phyloP scores from a whole-genome alignment of 2,888 invertebrate genomes.

The Nephrotoma flavescens region DNA sequence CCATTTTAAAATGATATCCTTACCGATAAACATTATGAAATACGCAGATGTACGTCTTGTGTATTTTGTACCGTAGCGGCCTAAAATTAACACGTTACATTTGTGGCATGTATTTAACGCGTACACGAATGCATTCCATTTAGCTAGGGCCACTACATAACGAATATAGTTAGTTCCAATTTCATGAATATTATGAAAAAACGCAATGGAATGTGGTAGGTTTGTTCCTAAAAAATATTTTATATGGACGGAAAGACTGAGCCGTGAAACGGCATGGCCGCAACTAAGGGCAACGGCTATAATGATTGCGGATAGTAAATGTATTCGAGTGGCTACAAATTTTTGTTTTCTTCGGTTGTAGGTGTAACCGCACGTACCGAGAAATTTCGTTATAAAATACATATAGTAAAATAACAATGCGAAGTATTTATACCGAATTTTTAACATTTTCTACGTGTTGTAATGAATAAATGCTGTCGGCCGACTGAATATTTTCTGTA shows the following conservation, averaged over 20 bases:
- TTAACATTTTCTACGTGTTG: not conserved
- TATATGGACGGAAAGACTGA: not conserved
- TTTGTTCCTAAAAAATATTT: not conserved
- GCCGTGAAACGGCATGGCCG: not conserved
- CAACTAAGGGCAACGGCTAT: not conserved
- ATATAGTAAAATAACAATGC: not conserved
- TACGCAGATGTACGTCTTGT: not conserved
- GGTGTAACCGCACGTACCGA: not conserved
- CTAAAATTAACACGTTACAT: not conserved
- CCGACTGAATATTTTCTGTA: no score
- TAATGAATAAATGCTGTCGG: no score
- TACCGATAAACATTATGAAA: not conserved
- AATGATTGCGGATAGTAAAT: not conserved
- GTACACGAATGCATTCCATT: not conserved
- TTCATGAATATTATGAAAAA: not conserved
- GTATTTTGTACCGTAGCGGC: not conserved
- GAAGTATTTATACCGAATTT: not conserved
- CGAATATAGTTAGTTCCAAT: not conserved
- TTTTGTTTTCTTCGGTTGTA: not conserved
- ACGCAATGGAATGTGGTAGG: not conserved
- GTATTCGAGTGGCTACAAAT: not conserved
- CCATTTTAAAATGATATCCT: not conserved
- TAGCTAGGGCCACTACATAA: not conserved
- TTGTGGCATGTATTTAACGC: not conserved
- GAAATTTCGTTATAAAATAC: not conserved